Evolutionary conservation across 23 tunicate genomes (phyloP).

Genomic region (Halocynthia roretzi): DNA sequence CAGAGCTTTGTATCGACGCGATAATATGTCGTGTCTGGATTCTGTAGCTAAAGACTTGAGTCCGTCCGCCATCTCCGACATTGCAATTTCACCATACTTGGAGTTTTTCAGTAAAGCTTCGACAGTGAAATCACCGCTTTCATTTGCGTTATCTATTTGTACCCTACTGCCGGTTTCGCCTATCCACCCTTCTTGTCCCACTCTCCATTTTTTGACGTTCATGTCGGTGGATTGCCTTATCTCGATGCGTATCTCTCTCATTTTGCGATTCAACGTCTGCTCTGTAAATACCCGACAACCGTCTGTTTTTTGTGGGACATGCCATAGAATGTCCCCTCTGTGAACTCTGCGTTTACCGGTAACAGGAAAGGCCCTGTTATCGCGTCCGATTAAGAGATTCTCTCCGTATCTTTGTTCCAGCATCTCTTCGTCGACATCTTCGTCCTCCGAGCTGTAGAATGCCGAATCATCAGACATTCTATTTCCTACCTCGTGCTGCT

Average conservation of each 20-base stretch:
- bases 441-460: conserved; percentile 12
- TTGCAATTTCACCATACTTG: neutral
- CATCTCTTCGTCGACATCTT: neutral
- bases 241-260: conserved; percentile 11
- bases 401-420: neutral
- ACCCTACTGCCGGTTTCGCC: conserved; percentile 3
- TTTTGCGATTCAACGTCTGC: conserved; percentile 9
- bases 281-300: neutral
- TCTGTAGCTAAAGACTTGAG: neutral
- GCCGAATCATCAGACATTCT: neutral
- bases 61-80: neutral
- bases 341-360: conserved; percentile 3
- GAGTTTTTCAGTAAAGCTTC: neutral
- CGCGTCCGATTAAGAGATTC: neutral
- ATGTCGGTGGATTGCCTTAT: conserved; percentile 16
- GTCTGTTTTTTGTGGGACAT: neutral
- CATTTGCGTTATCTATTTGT: neutral
- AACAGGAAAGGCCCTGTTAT: neutral
- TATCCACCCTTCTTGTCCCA: neutral
- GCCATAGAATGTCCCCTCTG: conserved; percentile 6
- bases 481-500: neutral
- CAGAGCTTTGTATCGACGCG: neutral
- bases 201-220: conserved; percentile 2
- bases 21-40: neutral
- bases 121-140: conserved; percentile 4